Conservation (phyloP, 2,797 vertebrate genomes). For the Acanthornis magna region DNA sequence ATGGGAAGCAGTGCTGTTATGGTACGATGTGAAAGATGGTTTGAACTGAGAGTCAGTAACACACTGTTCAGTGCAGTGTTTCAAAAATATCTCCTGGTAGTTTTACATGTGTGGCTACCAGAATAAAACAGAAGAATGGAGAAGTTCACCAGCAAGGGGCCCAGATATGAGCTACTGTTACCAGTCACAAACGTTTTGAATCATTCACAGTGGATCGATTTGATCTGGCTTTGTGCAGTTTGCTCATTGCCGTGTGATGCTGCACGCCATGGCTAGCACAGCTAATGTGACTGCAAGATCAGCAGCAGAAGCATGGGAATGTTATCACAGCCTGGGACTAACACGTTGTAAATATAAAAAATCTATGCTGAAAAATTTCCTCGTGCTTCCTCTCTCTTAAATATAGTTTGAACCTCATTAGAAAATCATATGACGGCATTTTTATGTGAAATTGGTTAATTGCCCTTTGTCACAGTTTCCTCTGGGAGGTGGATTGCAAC, state of each 20-base stretch:
- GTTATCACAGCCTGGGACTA: not conserved
- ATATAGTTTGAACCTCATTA: not conserved
- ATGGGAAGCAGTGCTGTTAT: constrained; percentile 43
- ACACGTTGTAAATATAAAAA: not conserved
- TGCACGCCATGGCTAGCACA: fast-evolving
- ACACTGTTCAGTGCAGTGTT: constrained; percentile 1
- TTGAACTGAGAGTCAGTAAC: constrained; percentile 47
- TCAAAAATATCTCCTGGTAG: constrained; percentile 52
- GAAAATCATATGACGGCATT: not conserved
- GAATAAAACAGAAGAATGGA: constrained; percentile 17
- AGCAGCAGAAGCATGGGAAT: not conserved
- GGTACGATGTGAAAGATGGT: constrained; percentile 18
- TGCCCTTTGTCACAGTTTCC: not conserved
- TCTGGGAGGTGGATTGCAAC: not conserved
- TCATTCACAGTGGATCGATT: not conserved
- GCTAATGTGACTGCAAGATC: not conserved
- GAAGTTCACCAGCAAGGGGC: constrained; percentile 11
- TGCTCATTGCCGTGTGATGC: fast-evolving
- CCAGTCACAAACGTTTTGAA: not conserved
- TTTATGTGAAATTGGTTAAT: constrained; percentile 16
- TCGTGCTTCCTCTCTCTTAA: not conserved
- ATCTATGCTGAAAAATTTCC: not conserved
- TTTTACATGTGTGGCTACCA: constrained; percentile 1
- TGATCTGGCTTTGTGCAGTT: not conserved
- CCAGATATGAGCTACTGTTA: not conserved